These are phyloP conservation scores for zebrafish (Danio rerio) DNA, from an alignment of 2,113 vertebrate species.

Conservation along the genomic window DNA sequence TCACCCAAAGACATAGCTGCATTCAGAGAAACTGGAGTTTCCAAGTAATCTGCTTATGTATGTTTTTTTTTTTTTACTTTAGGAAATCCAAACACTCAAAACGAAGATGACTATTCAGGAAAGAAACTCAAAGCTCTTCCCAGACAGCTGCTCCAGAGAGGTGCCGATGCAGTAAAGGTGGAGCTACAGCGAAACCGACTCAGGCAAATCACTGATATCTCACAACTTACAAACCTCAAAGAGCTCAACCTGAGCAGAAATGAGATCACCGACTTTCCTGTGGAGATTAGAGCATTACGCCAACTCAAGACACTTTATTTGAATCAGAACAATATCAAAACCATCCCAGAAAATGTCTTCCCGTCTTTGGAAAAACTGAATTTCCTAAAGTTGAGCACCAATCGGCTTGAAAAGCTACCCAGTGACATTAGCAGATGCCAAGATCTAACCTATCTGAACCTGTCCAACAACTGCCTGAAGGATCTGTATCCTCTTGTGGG, in stretches of 20 bases:
- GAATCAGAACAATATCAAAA: conserved; percentile 74
- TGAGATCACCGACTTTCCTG: conserved; percentile 68
- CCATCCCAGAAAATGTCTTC: conserved; percentile 65
- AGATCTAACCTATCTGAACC: conserved; percentile 70
- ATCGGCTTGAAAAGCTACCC: conserved; percentile 67
- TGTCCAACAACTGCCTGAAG: conserved; percentile 72
- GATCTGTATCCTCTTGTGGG: conserved; percentile 66
- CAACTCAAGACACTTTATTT: conserved; percentile 71
- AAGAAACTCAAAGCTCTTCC: conserved; percentile 51
- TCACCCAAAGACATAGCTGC: too few relatives aligned
- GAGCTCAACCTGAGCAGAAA: conserved; percentile 73
- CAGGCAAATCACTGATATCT: conserved; percentile 57
- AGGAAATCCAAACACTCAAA: conserved; percentile 24
- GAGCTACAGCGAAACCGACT: conserved; percentile 65
- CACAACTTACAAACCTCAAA: conserved; percentile 64
- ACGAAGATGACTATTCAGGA: conserved; percentile 38
- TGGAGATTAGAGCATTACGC: conserved; percentile 65
- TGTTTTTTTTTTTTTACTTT: neutral
- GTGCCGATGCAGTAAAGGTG: conserved; percentile 27
- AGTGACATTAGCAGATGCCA: conserved; percentile 66
- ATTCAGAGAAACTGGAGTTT: too few relatives aligned
- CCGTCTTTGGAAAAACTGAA: conserved; percentile 64
- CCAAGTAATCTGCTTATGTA: too few relatives aligned
- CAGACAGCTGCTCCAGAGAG: conserved; percentile 9
- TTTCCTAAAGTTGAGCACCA: conserved; percentile 74